phyloP scores from a whole-genome alignment of 2,888 invertebrate genomes.

The Lithophane leautieri region DNA sequence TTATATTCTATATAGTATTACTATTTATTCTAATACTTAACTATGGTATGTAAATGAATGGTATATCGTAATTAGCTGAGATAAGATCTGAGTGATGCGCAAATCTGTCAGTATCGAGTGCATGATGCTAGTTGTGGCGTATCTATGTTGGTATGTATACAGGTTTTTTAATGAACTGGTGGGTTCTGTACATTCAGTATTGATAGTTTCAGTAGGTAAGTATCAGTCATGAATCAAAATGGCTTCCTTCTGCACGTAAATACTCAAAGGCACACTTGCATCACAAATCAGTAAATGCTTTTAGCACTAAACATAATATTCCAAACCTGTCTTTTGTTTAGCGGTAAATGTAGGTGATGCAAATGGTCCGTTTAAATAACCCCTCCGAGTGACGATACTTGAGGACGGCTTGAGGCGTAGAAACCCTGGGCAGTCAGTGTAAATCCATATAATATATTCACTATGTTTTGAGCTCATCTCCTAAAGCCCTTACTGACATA shows the following conservation, averaged over 20 bases:
- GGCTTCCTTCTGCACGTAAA: neutral
- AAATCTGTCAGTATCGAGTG: constrained; percentile 48
- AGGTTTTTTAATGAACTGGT: constrained; percentile 9
- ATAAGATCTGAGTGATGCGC: constrained; percentile 51
- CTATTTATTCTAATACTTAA: constrained; percentile 22
- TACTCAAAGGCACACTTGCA: neutral
- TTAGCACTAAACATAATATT: neutral
- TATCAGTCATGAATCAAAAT: neutral
- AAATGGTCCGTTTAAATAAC: neutral
- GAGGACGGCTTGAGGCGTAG: neutral
- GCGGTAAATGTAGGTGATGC: neutral
- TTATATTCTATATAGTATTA: neutral
- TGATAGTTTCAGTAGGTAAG: neutral
- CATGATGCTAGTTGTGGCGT: constrained; percentile 39
- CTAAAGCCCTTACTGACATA: neutral
- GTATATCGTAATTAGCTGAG: constrained; percentile 47
- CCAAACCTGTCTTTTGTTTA: neutral
- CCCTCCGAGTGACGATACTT: neutral
- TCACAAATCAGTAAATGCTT: neutral
- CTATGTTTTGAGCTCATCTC: neutral
- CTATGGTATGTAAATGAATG: constrained; percentile 20
- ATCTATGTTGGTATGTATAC: constrained; percentile 25
- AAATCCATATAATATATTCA: neutral
- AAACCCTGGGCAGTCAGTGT: neutral
- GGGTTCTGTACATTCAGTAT: constrained; percentile 32